Percentiles rank a stretch among this genome's conserved stretches.
These are phyloP conservation scores for Mnemiopsis leidyi DNA, from an alignment of 37 sponge, comb jelly and placozoan genomes.

Conservation along the genomic window DNA sequence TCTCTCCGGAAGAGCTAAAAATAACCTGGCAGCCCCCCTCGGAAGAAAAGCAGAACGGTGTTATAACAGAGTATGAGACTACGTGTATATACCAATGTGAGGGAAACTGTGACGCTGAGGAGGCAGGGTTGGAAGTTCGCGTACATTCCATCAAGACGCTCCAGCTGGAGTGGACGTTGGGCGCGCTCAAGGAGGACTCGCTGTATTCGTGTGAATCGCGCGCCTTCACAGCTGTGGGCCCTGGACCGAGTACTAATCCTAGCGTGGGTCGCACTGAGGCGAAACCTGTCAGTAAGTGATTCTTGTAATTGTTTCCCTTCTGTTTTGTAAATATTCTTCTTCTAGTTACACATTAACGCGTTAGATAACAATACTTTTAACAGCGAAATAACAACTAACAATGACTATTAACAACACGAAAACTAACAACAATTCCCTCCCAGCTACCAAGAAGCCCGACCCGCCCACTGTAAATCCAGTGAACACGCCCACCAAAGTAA, in stretches of 20 bases:
- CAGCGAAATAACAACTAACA: too few species aligned
- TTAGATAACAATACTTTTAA: too few species aligned
- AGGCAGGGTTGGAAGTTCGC: background rate
- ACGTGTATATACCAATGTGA: background rate
- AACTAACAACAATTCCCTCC: background rate
- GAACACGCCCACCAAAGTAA: background rate
- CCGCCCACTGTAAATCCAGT: background rate
- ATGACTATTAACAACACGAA: too few species aligned
- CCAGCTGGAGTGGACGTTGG: background rate
- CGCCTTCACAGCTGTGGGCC: background rate
- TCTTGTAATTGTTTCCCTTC: too few species aligned
- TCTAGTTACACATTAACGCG: too few species aligned
- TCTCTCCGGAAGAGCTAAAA: background rate
- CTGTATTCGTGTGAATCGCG: background rate
- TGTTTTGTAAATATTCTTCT: too few species aligned
- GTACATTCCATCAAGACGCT: background rate
- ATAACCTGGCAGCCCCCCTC: background rate
- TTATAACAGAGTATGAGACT: background rate
- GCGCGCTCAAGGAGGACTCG: background rate
- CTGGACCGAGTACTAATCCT: background rate
- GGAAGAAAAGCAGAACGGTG: background rate
- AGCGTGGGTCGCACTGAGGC: background rate
- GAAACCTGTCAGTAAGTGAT: background rate
- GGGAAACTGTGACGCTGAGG: constrained; percentile 3
- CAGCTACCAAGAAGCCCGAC: background rate